Base-by-base conservation (phyloP, 2,888 invertebrate genomes). In the Dolichomitus sp. region DNA sequence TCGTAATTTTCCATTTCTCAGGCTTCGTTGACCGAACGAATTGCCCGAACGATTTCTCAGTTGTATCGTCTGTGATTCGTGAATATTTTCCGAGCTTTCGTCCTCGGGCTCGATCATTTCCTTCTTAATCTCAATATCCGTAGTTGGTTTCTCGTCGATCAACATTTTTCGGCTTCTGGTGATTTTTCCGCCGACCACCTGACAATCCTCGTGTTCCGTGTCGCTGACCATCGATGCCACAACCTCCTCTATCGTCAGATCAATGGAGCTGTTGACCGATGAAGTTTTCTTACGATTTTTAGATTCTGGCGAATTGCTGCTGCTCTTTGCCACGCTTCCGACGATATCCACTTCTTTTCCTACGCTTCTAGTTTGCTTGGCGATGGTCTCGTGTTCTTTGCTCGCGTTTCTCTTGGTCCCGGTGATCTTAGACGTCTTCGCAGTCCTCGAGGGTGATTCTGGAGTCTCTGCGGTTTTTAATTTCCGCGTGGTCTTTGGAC, bases 1-100 rank as follows among this genome's bases (percentile, higher is more conserved):
- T 76, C 96, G 94, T 61, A 96, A 95, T 90, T 96, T 96, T 0
- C 96, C 96, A 91, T 96, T 96, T 70, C 96, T 94, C 75, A 96
- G 93, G 82, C 95, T 95, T 84, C 96, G 95, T 33, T 94, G 94
- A 84, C 95, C 95, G 73, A 83, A 70, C 23, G 86, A 74, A 61
- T 84, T 86, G 23, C 80, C 85, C 27, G 87, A 84, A 48, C 89
- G 89, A 69, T 90, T 91, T 45, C 90, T 89, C 30, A 87, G 61
- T 27, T 90, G 88, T 42, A 87, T 85, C 7, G 86, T 89, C 69
- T 76, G 82, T n/a, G 79, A 59, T n/a, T 84, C 83, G 45, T 70
- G 84, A 52, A 87, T 84, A 0, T 81, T 73, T 7, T 89, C 89
- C 6, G 72, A 0, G 30, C 72, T 84, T 52, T 90, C 91, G 5